Conservation (phyloP, 2,113 vertebrate genomes). For the Patagioenas fasciata region DNA sequence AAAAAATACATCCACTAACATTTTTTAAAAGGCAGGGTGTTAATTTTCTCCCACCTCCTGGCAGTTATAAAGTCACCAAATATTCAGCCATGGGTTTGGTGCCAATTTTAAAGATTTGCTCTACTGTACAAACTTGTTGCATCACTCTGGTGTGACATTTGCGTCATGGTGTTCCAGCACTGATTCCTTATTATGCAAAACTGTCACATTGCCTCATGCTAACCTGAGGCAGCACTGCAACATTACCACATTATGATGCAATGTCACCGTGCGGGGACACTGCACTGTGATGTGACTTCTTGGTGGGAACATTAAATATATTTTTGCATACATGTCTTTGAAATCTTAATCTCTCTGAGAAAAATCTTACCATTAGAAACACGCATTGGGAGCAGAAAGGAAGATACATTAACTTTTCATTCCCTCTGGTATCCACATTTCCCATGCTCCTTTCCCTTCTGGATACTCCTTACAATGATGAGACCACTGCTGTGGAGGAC, state of each 20-base stretch:
- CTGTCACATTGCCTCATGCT: neutral
- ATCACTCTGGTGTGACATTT: neutral
- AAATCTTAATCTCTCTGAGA: neutral
- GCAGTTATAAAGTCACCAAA: neutral
- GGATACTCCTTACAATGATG: neutral
- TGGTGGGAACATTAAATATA: neutral
- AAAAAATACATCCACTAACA: neutral
- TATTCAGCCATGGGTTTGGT: neutral
- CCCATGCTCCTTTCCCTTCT: neutral
- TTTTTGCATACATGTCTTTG: neutral
- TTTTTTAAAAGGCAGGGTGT: neutral
- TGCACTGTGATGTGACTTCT: neutral
- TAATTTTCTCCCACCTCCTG: neutral
- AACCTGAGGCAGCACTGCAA: neutral
- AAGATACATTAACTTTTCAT: neutral
- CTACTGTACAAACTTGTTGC: conserved; percentile 14
- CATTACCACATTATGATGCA: neutral
- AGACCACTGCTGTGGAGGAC: neutral
- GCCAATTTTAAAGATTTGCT: neutral
- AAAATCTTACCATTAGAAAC: rapidly evolving
- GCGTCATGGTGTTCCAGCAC: neutral
- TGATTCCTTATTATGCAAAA: neutral
- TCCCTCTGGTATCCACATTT: neutral
- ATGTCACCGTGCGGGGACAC: neutral
- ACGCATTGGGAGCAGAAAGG: neutral